These are phyloP conservation scores for Hippocampus barbouri DNA, from an alignment of 2,113 vertebrate genomes.

Conservation along the genomic window DNA sequence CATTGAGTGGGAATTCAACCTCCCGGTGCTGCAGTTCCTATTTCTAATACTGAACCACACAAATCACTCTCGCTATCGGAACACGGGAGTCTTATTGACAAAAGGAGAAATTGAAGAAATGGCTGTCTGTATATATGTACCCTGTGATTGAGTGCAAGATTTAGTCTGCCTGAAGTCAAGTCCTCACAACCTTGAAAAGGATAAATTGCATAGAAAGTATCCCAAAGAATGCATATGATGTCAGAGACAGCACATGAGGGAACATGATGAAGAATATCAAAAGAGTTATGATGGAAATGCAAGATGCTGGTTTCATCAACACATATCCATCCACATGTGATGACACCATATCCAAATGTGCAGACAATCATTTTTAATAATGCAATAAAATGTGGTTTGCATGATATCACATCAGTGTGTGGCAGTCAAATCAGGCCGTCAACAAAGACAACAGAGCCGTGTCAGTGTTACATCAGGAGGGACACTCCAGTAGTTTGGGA, in stretches of 20 bases:
- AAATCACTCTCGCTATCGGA: no score
- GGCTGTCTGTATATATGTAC: no score
- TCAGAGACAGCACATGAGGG: not conserved
- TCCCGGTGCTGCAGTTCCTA: no score
- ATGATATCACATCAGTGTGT: constrained; percentile 18
- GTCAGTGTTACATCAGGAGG: constrained; percentile 38
- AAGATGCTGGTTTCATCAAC: not conserved
- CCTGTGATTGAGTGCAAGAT: no score
- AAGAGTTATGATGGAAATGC: not conserved
- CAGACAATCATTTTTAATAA: not conserved
- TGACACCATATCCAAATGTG: not conserved
- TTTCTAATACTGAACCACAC: no score
- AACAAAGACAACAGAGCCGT: constrained; percentile 21
- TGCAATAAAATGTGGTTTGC: not conserved
- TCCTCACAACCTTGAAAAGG: no score
- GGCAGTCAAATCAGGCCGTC: constrained; percentile 38
- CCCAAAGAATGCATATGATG: not conserved
- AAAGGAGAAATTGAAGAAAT: no score
- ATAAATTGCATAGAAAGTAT: no score
- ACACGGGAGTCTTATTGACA: no score
- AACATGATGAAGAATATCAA: not conserved
- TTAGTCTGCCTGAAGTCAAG: no score
- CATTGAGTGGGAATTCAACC: no score
- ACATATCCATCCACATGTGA: not conserved
- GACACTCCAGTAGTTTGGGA: constrained; percentile 29